phyloP scores from a whole-genome alignment of 2,797 vertebrate species.

The Coluber constrictor region DNA sequence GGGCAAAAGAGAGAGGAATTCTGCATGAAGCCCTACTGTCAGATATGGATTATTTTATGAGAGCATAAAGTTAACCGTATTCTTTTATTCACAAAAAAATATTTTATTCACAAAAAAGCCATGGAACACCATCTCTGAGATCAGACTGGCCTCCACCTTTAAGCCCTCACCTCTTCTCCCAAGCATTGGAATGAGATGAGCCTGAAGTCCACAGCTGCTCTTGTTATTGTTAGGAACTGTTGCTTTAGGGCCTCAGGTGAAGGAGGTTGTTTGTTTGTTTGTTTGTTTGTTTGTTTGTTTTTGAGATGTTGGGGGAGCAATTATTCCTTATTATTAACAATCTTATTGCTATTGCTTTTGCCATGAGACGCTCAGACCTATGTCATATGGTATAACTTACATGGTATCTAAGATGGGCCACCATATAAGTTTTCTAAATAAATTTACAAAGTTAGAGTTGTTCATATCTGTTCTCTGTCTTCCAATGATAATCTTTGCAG shows the following conservation, averaged over 20 bases:
- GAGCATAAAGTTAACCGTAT: neutral
- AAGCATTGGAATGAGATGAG: neutral
- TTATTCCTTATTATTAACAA: neutral
- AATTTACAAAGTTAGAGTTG: neutral
- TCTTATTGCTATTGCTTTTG: no score
- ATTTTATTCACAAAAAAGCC: neutral
- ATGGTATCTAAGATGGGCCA: neutral
- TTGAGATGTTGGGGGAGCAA: neutral
- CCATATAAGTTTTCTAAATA: neutral
- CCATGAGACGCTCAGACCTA: neutral
- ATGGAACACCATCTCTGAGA: neutral
- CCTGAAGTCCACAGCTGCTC: neutral
- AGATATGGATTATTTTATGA: neutral
- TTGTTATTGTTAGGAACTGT: neutral
- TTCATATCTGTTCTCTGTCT: neutral
- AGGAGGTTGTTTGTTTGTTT: neutral
- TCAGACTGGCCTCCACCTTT: neutral
- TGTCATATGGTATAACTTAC: neutral
- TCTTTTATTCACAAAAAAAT: neutral
- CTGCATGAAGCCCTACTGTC: neutral
- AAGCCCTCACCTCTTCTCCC: neutral
- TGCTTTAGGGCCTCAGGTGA: neutral
- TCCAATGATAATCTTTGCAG: neutral
- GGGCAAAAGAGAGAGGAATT: neutral
- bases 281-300: neutral